Conservation (phyloP, 2,113 vertebrate genomes). For the Oostethus manadensis region DNA sequence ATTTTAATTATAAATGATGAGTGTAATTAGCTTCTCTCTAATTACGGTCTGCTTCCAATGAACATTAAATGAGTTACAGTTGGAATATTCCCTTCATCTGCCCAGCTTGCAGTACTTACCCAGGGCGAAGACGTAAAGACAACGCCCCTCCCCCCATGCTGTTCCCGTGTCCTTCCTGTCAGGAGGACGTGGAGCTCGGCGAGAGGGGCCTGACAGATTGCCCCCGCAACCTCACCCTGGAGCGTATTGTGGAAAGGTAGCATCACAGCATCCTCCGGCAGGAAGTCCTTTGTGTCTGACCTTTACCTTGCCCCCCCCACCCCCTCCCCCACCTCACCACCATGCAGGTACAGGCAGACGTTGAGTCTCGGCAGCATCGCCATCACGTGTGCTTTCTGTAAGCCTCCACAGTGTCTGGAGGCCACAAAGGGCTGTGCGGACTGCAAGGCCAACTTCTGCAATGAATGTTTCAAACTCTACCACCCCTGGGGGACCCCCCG, state of each 20-base stretch:
- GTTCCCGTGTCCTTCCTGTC: conserved; percentile 90
- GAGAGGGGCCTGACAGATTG: conserved; percentile 86
- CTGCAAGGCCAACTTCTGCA: conserved; percentile 94
- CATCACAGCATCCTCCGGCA: background rate
- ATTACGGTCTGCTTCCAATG: too few relatives aligned
- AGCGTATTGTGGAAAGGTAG: conserved; percentile 89
- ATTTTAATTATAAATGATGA: too few relatives aligned
- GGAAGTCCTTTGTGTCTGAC: too few relatives aligned
- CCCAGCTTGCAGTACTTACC: conserved; percentile 87
- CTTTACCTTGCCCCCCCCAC: too few relatives aligned
- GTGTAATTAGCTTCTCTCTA: too few relatives aligned
- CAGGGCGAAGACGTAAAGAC: conserved; percentile 82
- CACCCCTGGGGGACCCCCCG: conserved; percentile 97
- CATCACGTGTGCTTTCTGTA: conserved; percentile 93
- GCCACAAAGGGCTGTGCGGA: conserved; percentile 95
- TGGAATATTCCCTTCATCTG: background rate
- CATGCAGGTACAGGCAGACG: conserved; percentile 70
- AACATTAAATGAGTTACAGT: too few relatives aligned
- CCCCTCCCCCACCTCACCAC: background rate
- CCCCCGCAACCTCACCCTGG: conserved; percentile 92
- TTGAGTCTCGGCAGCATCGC: conserved; percentile 74
- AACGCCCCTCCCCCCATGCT: conserved; percentile 72
- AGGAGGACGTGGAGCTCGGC: conserved; percentile 86
- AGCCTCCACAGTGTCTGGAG: conserved; percentile 83
- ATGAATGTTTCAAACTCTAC: conserved; percentile 96